Evolutionary conservation across 2,113 vertebrate genomes (phyloP).

Genomic region (Apteryx mantelli): DNA sequence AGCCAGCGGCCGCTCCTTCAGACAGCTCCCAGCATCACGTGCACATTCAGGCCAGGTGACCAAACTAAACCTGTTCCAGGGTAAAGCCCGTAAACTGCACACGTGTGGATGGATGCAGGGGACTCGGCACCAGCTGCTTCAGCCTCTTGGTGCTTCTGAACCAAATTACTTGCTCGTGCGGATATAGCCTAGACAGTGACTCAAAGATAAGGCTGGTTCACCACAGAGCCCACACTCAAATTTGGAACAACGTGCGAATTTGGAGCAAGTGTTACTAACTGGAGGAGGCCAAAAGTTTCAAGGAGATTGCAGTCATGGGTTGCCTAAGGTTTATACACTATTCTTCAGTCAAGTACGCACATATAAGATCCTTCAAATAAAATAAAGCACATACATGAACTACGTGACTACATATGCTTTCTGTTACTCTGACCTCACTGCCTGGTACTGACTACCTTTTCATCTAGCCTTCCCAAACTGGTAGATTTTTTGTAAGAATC

Average conservation of each 20-base stretch:
- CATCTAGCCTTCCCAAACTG: background rate
- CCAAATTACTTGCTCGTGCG: background rate
- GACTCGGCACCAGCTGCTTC: background rate
- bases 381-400: background rate
- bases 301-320: background rate
- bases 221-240: background rate
- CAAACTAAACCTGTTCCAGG: background rate
- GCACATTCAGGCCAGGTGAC: background rate
- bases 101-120: background rate
- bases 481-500: background rate
- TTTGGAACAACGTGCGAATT: background rate
- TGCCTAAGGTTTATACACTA: background rate
- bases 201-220: background rate
- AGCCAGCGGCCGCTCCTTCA: background rate
- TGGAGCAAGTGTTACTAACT: background rate
- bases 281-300: background rate
- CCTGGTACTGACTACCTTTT: background rate
- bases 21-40: fast-evolving
- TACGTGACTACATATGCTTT: background rate
- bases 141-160: background rate
- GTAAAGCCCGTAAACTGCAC: background rate
- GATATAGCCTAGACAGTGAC: fast-evolving
- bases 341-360: background rate
- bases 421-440: background rate
- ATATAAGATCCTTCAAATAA: background rate